Evolutionary conservation across 2,113 vertebrate species (phyloP).

Genomic region (Anarrhichthys ocellatus): DNA sequence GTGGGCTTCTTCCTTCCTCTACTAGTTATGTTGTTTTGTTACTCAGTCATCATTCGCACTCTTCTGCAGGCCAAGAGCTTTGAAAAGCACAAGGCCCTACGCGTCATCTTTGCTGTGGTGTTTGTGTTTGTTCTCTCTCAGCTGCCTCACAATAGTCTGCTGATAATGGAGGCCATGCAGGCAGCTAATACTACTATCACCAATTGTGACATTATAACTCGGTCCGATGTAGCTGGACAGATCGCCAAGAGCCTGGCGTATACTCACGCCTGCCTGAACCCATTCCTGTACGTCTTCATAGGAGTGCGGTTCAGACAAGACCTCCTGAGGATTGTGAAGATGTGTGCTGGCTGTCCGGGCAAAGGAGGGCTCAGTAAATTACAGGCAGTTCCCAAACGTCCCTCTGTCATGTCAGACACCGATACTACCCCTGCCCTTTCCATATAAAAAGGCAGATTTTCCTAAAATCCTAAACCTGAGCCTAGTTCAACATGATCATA

Average conservation of each 20-base stretch:
- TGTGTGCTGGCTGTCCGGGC: constrained; percentile 52
- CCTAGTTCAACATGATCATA: neutral
- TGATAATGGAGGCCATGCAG: constrained; percentile 84
- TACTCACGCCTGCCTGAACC: constrained; percentile 92
- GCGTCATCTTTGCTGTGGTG: constrained; percentile 86
- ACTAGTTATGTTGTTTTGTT: constrained; percentile 88
- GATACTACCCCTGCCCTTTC: constrained; percentile 82
- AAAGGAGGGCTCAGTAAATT: constrained; percentile 71
- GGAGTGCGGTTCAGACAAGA: constrained; percentile 88
- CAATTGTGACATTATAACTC: constrained; percentile 68
- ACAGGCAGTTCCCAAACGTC: constrained; percentile 74
- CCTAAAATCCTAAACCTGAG: neutral
- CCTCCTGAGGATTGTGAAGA: constrained; percentile 80
- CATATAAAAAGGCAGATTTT: constrained; percentile 60
- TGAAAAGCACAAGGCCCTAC: constrained; percentile 90
- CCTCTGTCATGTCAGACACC: constrained; percentile 85
- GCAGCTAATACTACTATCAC: constrained; percentile 68
- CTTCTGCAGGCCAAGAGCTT: constrained; percentile 88
- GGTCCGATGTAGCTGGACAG: constrained; percentile 84
- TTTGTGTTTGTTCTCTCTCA: constrained; percentile 89
- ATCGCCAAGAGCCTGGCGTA: constrained; percentile 88
- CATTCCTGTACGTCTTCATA: constrained; percentile 90
- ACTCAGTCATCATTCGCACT: constrained; percentile 87
- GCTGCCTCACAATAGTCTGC: constrained; percentile 86
- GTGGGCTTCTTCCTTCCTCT: constrained; percentile 90